phyloP scores from a whole-genome alignment of 2,888 invertebrate genomes.

The Amphiduros pacificus region DNA sequence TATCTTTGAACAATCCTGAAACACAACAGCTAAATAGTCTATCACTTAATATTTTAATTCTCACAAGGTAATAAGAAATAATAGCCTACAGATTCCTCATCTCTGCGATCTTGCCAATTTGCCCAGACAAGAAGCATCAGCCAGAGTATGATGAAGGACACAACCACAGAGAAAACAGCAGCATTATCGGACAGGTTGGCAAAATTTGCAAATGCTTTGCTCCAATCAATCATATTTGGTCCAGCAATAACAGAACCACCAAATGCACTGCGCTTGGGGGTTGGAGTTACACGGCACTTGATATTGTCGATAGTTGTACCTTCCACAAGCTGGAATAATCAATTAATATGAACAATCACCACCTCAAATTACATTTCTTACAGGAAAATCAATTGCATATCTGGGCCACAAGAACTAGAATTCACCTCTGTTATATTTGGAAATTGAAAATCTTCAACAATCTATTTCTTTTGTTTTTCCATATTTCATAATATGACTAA shows the following conservation, averaged over 20 bases:
- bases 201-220: not conserved
- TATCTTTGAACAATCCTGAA: too few relatives aligned
- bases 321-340: not conserved
- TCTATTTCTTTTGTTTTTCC: too few relatives aligned
- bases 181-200: not conserved
- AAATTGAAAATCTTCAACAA: too few relatives aligned
- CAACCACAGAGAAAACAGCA: not conserved
- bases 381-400: too few relatives aligned
- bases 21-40: too few relatives aligned
- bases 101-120: slow-evolving; percentile 30
- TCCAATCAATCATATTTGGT: not conserved
- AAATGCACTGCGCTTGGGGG: not conserved
- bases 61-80: not conserved
- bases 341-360: too few relatives aligned
- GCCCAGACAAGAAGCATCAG: slow-evolving; percentile 26
- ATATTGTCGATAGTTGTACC: not conserved
- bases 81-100: slow-evolving; percentile 27
- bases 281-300: not conserved
- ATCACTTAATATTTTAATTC: too few relatives aligned
- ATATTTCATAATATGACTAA: too few relatives aligned
- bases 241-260: not conserved
- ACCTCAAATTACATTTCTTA: too few relatives aligned
- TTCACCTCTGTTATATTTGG: too few relatives aligned
- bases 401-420: too few relatives aligned
- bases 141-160: slow-evolving; percentile 17